Conservation (phyloP, 2,797 vertebrate species). For the Aselliscus stoliczkanus region DNA sequence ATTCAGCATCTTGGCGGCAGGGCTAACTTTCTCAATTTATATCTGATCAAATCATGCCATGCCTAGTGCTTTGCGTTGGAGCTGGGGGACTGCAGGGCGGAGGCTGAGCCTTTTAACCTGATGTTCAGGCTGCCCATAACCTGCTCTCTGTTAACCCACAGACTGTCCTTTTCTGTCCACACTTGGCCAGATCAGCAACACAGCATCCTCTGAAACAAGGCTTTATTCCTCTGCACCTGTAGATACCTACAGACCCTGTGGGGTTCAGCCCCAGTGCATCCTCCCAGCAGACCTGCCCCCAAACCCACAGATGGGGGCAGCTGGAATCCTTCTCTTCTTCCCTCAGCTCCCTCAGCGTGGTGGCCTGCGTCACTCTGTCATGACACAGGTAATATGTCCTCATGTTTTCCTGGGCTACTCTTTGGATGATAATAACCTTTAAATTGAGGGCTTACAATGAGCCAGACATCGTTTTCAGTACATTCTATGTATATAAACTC, state of each 20-base stretch:
- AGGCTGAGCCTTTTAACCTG: not conserved
- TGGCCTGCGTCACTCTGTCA: not conserved
- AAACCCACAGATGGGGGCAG: too few relatives aligned
- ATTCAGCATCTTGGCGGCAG: not conserved
- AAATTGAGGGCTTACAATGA: not conserved
- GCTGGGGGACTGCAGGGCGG: not conserved
- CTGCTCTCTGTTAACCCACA: not conserved
- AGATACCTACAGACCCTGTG: not conserved
- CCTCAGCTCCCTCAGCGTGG: accelerated
- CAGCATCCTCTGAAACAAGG: not conserved
- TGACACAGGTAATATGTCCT: not conserved
- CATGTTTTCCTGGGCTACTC: not conserved
- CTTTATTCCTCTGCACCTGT: not conserved
- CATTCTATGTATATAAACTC: not conserved
- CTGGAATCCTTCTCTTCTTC: not conserved
- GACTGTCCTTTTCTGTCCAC: not conserved
- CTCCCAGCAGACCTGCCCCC: not conserved
- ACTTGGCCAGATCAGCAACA: not conserved
- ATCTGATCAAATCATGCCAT: not conserved
- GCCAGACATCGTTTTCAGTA: not conserved
- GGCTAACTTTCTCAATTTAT: not conserved
- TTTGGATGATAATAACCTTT: not conserved
- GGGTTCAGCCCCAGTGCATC: not conserved
- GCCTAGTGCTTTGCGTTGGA: not conserved
- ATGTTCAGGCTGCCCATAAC: accelerated